Evolutionary conservation across 1,140 invertebrate genomes (phyloP), one percentile per base, ranked within the genome.

Genomic region (Marisa cornuarietis): DNA sequence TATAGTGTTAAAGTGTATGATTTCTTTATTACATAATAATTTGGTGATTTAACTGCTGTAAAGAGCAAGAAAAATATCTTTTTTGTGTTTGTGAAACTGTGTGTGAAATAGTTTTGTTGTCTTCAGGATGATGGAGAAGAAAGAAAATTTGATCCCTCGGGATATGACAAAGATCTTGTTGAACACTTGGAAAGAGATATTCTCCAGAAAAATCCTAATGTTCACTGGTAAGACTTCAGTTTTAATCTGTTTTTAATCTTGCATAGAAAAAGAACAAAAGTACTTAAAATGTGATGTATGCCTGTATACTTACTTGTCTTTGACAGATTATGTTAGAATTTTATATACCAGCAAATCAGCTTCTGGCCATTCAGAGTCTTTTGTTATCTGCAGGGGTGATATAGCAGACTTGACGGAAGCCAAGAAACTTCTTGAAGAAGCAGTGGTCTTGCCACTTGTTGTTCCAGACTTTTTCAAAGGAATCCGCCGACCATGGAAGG

Each of bases 381-480:
- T 58, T 24, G 11, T 31, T 31, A 68, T n/a, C 83, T 84, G 24
- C 76, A 91, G 91, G 91, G 96, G 96, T 88, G 98, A 99, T 90
- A 99, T 99, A 89, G 98, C 98, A 18, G 98, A 99, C 92, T 93
- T 99, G 71, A 93, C 95, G 26, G 97, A 99, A 90, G 98, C 98
- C 4, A 99, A 99, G 91, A 92, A 96, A 82, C 90, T 99, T 54
- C 91, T 99, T 26, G 97, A 99, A 91, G 98, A 99, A 93, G 98
- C 98, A 75, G 97, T 99, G 26, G 97, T 99, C 24, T 92, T 99
- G 85, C 98, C 98, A 14, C 96, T 99, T 94, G 95, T 96, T 93
- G 98, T 99, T 95, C 98, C 98, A 10, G 97, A 99, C 88, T 99
- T 97, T 91, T 99, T 99, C 90, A 98, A 96, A 94, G 97, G 97